Evolutionary conservation across 1,140 invertebrate genomes (phyloP).

Genomic region (Acromyrmex heyeri): DNA sequence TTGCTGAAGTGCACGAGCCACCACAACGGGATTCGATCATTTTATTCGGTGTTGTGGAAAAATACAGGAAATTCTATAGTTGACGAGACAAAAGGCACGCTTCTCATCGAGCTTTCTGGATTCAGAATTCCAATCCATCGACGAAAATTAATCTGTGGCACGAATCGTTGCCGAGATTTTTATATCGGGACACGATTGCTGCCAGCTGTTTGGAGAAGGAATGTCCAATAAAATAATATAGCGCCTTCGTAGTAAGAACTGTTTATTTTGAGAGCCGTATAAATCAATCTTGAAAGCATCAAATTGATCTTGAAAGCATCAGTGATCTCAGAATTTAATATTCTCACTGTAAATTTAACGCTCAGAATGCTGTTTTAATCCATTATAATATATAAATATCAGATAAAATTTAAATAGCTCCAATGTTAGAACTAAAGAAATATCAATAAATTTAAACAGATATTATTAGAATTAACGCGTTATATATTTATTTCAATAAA

Average conservation of each 20-base stretch:
- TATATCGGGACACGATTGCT: slow-evolving; percentile 2
- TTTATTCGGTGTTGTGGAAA: slow-evolving; percentile 37
- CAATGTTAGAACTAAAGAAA: background rate
- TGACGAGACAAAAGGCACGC: slow-evolving; percentile 27
- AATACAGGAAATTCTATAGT: slow-evolving; percentile 14
- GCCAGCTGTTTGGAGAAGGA: slow-evolving; percentile 29
- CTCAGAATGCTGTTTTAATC: background rate
- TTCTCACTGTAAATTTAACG: slow-evolving; percentile 1
- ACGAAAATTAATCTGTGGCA: slow-evolving; percentile 37
- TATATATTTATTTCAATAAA: background rate
- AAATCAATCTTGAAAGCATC: slow-evolving; percentile 1
- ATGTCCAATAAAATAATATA: slow-evolving; percentile 32
- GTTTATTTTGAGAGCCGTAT: background rate
- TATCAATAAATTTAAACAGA: slow-evolving; percentile 37
- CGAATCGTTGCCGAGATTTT: slow-evolving; percentile 4
- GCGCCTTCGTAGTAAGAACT: background rate
- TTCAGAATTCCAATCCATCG: slow-evolving; percentile 12
- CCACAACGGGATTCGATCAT: slow-evolving; percentile 31
- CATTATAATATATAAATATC: slow-evolving; percentile 11
- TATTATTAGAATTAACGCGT: background rate
- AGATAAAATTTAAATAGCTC: slow-evolving; percentile 17
- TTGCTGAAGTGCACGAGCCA: background rate
- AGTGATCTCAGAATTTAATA: background rate
- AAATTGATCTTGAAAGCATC: background rate
- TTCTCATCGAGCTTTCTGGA: slow-evolving; percentile 8